Evolutionary conservation across 2,797 vertebrate genomes (phyloP), one percentile per base, ranked within the genome.

Genomic region (Spheniscus humboldti): DNA sequence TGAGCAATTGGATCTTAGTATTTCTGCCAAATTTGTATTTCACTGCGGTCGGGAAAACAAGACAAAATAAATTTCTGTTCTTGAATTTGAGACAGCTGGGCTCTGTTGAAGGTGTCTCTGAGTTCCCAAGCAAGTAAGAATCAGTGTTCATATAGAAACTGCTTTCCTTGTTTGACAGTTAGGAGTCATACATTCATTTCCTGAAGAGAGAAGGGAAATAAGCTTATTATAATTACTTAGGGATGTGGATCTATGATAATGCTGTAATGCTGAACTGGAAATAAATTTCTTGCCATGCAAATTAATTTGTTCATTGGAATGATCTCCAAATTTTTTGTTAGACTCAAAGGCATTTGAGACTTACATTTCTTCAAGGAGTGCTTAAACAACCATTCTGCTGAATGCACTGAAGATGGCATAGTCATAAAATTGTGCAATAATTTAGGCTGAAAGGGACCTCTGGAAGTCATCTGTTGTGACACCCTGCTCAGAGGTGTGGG

Each of bases 21-120:
- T 97, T 98, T 98, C 96, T 97, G 95, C 92, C 94, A 97, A 98
- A 96, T 97, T 82, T 96, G 75, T 95, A 59, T 93, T 97, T 97
- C 92, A 96, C 59, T 91, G 85, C 35, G 39, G 71, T 39, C 3
- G 1, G 73, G 75, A 92, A 92, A 97, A 94, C 48, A 92, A 94
- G 78, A 67, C 17, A 79, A 88, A 93, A 75, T 53, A 91, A 90
- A 82, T 50, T 60, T 88, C 73, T 92, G 19, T 43, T 69, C 37
- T 62, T 95, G 39, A 68, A 96, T 92, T 94, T 91, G 80, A 96
- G 64, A 80, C 48, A 92, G 56, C 62, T 95, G 67, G 63, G 47
- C 48, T 94, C 24, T 71, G 52, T 25, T 64, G 77, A 91, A 96
- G 96, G 79, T 95, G 83, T 30, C 53, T 35, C 27, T 50, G 67